phyloP scores from a whole-genome alignment of 2,797 vertebrate species.

The Columba guinea region DNA sequence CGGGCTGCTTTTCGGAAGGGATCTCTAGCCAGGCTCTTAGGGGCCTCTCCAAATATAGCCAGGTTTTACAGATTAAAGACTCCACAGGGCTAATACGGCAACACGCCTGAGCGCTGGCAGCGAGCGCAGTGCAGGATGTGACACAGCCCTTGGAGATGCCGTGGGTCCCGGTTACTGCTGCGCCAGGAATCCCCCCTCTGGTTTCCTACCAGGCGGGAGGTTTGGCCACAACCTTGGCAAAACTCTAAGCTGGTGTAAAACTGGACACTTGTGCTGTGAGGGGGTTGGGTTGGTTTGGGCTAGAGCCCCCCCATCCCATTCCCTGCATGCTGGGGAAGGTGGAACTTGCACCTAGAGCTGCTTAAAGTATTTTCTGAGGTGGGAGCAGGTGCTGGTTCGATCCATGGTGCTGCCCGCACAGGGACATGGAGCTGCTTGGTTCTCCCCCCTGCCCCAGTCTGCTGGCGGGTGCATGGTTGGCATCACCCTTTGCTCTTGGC shows the following conservation, averaged over 20 bases:
- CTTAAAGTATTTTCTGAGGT: neutral
- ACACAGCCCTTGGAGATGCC: neutral
- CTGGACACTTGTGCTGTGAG: neutral
- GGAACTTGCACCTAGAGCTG: neutral
- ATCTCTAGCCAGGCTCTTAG: neutral
- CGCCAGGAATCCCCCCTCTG: neutral
- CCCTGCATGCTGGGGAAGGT: neutral
- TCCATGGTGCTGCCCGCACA: neutral
- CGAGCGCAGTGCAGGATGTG: neutral
- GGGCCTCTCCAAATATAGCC: neutral
- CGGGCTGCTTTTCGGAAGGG: neutral
- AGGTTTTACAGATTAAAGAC: neutral
- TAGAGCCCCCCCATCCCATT: neutral
- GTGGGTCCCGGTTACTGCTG: rapidly evolving
- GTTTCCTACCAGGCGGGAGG: neutral
- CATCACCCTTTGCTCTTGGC: neutral
- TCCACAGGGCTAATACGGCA: neutral
- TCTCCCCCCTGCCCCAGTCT: neutral
- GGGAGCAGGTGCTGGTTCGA: neutral
- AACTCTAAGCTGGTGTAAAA: neutral
- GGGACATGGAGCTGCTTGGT: rapidly evolving
- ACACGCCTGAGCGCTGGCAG: neutral
- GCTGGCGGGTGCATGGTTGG: rapidly evolving
- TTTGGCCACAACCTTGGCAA: neutral
- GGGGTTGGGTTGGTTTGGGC: neutral